These are phyloP conservation scores for Hypanus sabinus DNA, from an alignment of 2,113 vertebrate genomes.

Conservation along the genomic window DNA sequence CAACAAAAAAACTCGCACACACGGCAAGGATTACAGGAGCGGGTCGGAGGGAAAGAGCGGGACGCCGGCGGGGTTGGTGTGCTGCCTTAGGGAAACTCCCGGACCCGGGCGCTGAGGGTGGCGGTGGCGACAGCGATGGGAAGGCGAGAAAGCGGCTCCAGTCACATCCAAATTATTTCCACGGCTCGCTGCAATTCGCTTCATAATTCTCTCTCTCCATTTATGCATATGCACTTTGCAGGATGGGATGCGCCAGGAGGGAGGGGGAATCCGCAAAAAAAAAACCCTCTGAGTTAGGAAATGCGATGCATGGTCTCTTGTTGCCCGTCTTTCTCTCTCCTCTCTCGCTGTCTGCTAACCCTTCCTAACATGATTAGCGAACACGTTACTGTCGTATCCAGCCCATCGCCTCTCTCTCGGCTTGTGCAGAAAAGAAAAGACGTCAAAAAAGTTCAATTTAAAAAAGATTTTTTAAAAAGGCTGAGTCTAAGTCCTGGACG, in stretches of 20 bases:
- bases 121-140: neutral
- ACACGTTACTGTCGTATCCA: neutral
- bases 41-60: neutral
- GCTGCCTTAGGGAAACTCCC: neutral
- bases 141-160: neutral
- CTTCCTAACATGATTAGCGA: neutral
- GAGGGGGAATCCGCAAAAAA: neutral
- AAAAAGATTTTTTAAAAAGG: neutral
- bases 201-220: constrained; percentile 40
- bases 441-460: neutral
- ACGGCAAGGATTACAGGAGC: neutral
- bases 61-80: neutral
- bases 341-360: neutral
- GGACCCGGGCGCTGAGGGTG: neutral
- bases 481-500: neutral
- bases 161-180: constrained; percentile 33
- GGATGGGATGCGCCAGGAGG: neutral
- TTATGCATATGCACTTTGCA: constrained; percentile 5
- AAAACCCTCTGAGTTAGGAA: neutral
- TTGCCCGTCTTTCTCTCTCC: neutral
- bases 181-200: constrained; percentile 39
- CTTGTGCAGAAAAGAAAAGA: neutral
- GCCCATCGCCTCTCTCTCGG: neutral
- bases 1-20: constrained; percentile 37
- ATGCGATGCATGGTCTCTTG: neutral